Conservation (phyloP, 2,797 vertebrate genomes). For the Setipinna tenuifilis region DNA sequence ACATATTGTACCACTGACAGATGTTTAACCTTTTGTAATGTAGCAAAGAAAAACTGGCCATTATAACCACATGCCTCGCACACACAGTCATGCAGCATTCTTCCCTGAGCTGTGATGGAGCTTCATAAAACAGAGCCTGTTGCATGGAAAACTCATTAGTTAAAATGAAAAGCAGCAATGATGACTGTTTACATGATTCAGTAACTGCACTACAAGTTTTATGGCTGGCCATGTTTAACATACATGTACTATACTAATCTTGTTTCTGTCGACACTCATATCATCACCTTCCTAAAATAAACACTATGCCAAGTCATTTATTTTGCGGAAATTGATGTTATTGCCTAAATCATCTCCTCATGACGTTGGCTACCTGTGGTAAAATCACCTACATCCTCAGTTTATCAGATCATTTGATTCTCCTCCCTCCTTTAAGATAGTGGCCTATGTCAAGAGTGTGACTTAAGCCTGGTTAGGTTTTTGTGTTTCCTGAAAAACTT, state of each 20-base stretch:
- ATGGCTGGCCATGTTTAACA: neutral
- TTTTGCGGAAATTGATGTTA: no score
- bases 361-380: no score
- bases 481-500: no score
- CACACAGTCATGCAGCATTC: conserved; percentile 25
- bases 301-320: no score
- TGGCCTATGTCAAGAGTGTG: no score
- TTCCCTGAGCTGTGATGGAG: conserved; percentile 33
- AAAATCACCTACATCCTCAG: no score
- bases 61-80: conserved; percentile 51
- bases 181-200: neutral
- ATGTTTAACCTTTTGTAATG: conserved; percentile 56
- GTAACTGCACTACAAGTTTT: neutral
- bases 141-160: conserved; percentile 1
- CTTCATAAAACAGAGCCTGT: conserved; percentile 1
- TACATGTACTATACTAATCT: neutral
- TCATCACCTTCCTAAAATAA: no score
- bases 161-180: neutral
- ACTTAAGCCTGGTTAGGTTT: no score
- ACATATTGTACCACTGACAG: conserved; percentile 54
- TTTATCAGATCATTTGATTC: no score
- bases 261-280: neutral
- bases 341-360: no score
- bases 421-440: no score
- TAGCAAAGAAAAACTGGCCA: conserved; percentile 58